Percentiles rank a stretch among this genome's conserved stretches.
Conservation (phyloP, 2,113 vertebrate species). For the Nesoenas mayeri region DNA sequence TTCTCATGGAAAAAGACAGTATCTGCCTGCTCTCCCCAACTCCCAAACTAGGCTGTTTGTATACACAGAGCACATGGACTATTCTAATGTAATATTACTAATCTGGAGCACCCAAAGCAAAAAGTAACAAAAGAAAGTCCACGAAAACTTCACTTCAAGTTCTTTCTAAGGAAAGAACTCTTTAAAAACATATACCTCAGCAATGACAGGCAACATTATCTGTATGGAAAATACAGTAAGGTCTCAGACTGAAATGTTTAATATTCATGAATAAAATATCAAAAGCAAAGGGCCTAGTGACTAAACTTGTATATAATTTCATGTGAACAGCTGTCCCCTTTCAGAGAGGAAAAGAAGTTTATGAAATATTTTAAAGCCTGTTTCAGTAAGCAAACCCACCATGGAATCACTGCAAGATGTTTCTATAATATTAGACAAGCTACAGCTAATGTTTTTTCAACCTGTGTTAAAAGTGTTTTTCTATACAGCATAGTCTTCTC, state of each 20-base stretch:
- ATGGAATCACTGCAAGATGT: constrained; percentile 15
- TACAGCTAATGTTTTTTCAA: constrained; percentile 6
- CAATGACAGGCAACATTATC: not conserved
- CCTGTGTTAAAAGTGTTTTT: not conserved
- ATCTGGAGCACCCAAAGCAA: not conserved
- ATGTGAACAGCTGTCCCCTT: not conserved
- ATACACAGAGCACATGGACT: not conserved
- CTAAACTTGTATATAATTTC: not conserved
- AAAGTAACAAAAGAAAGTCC: not conserved
- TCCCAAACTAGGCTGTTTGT: not conserved
- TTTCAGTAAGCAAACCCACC: not conserved
- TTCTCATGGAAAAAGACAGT: not conserved
- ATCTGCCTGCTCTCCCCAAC: not conserved
- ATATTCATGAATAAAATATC: not conserved
- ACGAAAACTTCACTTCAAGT: not conserved
- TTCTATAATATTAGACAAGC: not conserved
- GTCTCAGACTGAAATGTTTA: not conserved
- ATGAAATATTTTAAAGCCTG: not conserved
- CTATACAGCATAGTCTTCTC: not conserved
- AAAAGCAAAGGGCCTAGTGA: not conserved
- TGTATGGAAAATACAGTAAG: not conserved
- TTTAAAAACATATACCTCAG: not conserved
- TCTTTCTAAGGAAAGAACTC: not conserved
- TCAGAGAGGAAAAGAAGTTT: not conserved
- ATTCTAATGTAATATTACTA: not conserved